Base-by-base conservation (phyloP, 2,113 vertebrate species). In the Rallus limicola region DNA sequence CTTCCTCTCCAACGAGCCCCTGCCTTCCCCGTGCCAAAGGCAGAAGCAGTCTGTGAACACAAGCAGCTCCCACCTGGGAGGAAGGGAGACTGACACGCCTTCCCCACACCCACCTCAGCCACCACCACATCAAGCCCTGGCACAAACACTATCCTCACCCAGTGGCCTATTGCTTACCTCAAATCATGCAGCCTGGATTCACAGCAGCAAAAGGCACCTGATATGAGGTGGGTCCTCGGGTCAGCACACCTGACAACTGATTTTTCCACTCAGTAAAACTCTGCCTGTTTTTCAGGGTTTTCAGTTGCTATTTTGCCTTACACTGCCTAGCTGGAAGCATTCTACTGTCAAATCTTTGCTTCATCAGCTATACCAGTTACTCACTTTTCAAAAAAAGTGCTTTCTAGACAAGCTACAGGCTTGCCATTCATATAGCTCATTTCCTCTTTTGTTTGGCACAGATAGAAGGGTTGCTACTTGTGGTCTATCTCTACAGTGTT, bases 101-200 rank as follows among this genome's bases (percentile, higher is more conserved):
- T 6, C 48, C 29, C 3, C 4, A 8, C 36, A 13, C 48, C 20
- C 33, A 6, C 26, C 50, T 40, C 29, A 42, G 75, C 58, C 15
- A 2, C 26, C 24, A 10, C 46, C 36, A 10, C 8, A 23, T 23
- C 21, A 25, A 13, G 38, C 20, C 31, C 55, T 10, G 29, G 42
- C 42, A 44, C 46, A 48, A 19, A 48, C 9, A 19, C 46, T 48
- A 48, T 21, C 19, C 19, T 48, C 46, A 48, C 46, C 18, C 20
- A 48, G 46, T 19, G 5, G 23, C 24, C 11, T 52, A 13, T 52
- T 13, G 12, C 50, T 52, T 25, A 25, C 25, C 34, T 29, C 50
- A 13, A 4, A 3, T 19, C 12, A 4, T 0, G 6, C 59, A 4
- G 18, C n/a, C 10, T 24, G 0, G 13, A 50, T 13, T n/a, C n/a